These are phyloP conservation scores for Pseudomyrmex dendroicus DNA, from an alignment of 1,140 invertebrate species.

Conservation along the genomic window DNA sequence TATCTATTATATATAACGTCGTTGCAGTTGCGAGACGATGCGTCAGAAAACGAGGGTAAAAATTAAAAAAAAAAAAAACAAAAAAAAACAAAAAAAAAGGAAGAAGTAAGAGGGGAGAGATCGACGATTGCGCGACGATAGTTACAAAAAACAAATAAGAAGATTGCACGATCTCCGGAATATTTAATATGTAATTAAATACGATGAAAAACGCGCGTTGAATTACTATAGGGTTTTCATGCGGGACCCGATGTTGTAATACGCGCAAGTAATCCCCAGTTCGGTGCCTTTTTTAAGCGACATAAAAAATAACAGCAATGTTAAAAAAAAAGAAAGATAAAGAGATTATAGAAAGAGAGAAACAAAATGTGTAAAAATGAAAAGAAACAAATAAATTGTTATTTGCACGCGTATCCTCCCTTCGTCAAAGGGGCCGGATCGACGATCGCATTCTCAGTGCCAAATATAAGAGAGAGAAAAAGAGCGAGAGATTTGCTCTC, in stretches of 20 bases:
- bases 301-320: conserved; percentile 75
- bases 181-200: conserved; percentile 76
- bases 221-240: conserved; percentile 77
- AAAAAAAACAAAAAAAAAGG: conserved; percentile 43
- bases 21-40: conserved; percentile 82
- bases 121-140: conserved; percentile 23
- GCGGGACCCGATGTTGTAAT: conserved; percentile 78
- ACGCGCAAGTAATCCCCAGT: conserved; percentile 80
- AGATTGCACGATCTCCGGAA: conserved; percentile 59
- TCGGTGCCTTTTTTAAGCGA: conserved; percentile 84
- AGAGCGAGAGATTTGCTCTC: conserved; percentile 74
- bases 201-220: conserved; percentile 60
- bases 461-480: conserved; percentile 81
- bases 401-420: conserved; percentile 61
- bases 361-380: neutral
- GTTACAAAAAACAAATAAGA: conserved; percentile 2
- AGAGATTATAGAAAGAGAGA: conserved; percentile 37
- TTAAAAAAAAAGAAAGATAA: conserved; percentile 62
- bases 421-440: conserved; percentile 56
- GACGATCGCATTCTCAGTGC: conserved; percentile 81
- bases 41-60: conserved; percentile 77
- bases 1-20: conserved; percentile 81
- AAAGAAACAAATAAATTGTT: conserved; percentile 70
- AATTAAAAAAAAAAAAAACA: conserved; percentile 37
- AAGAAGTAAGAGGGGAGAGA: neutral